Evolutionary conservation across 2,113 vertebrate genomes (phyloP).

Genomic region (Lophochroa leadbeateri): DNA sequence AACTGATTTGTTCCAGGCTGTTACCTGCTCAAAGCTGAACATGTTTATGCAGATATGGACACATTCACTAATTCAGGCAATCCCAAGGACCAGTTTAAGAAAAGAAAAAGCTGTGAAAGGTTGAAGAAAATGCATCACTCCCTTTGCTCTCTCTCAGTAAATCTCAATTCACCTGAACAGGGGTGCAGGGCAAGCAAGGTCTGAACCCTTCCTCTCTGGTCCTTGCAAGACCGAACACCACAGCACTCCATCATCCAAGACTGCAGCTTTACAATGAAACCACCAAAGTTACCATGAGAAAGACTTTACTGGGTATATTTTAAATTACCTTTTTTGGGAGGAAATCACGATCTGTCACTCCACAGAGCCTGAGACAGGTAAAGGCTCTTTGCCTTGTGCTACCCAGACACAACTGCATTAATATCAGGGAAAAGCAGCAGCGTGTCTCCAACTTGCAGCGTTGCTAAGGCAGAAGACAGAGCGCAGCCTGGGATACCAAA

Average conservation of each 20-base stretch:
- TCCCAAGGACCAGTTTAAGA: not conserved
- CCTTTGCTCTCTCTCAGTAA: not conserved
- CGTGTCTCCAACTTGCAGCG: accelerated
- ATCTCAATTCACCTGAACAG: not conserved
- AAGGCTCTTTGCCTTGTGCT: not conserved
- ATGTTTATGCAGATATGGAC: not conserved
- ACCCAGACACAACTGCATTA: not conserved
- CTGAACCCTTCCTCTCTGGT: not conserved
- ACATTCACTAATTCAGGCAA: not conserved
- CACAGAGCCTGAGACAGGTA: not conserved
- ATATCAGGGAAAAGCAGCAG: not conserved
- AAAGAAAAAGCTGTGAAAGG: not conserved
- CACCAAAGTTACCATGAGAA: not conserved
- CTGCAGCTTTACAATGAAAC: not conserved
- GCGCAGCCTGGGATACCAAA: not conserved
- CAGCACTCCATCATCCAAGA: not conserved
- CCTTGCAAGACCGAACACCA: not conserved
- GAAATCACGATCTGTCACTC: not conserved
- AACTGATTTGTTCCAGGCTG: not conserved
- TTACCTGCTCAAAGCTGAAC: not conserved
- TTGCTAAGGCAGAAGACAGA: not conserved
- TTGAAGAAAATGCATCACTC: not conserved
- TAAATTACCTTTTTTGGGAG: accelerated
- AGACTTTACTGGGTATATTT: not conserved
- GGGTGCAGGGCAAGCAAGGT: not conserved